phyloP scores from a whole-genome alignment of 2,113 vertebrate species.

The Onychostoma macrolepis region DNA sequence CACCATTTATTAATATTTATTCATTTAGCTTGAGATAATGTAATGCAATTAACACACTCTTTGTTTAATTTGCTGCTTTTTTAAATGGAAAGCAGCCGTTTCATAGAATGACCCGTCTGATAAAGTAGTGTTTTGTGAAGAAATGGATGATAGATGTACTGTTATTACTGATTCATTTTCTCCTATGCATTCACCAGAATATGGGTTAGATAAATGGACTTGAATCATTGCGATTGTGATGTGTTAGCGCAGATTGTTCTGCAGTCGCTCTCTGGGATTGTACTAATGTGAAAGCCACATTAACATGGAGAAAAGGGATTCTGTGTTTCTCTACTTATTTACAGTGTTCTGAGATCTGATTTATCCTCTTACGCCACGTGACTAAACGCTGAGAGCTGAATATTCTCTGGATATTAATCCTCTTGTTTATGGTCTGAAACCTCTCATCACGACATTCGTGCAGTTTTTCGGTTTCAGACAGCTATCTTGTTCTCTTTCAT shows the following conservation, averaged over 20 bases:
- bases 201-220: neutral
- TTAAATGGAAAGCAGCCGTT: neutral
- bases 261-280: neutral
- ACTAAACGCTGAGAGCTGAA: neutral
- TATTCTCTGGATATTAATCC: conserved; percentile 50
- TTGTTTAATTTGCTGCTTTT: neutral
- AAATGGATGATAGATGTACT: neutral
- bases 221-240: neutral
- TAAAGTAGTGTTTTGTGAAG: neutral
- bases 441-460: neutral
- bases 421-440: conserved; percentile 24
- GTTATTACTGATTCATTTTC: neutral
- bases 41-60: neutral
- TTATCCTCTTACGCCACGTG: conserved; percentile 51
- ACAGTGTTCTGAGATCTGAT: conserved; percentile 70
- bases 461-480: neutral
- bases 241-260: neutral
- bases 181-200: neutral
- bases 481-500: neutral
- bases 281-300: conserved; percentile 25
- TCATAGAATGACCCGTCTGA: neutral
- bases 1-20: neutral
- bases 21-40: neutral
- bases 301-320: conserved; percentile 10
- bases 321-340: conserved; percentile 65